Conservation (phyloP, 2,888 invertebrate species). For the Eupithecia pulchellata region DNA sequence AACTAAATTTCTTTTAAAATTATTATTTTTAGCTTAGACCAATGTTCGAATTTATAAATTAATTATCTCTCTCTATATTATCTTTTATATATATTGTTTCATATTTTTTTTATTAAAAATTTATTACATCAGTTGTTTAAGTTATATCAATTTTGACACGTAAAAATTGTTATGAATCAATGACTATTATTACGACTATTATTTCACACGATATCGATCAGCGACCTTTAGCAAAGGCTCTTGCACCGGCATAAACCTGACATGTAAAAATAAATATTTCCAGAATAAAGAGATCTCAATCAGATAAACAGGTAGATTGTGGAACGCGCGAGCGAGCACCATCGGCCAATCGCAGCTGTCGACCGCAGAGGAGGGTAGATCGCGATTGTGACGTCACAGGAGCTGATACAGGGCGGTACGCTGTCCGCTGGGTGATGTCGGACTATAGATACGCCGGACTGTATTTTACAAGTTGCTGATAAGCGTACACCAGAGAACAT, state of each 20-base stretch:
- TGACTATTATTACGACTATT: no score
- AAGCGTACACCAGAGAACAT: neutral
- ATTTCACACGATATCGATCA: no score
- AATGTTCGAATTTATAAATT: no score
- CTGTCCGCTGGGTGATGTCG: constrained; percentile 5
- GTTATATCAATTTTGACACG: no score
- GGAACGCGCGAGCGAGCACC: constrained; percentile 40
- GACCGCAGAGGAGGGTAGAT: constrained; percentile 41
- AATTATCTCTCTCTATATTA: no score
- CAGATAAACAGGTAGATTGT: constrained; percentile 30
- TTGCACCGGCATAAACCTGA: neutral
- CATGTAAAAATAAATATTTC: neutral
- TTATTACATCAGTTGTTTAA: no score
- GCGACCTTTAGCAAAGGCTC: neutral
- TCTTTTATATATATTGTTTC: no score
- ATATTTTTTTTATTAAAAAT: no score
- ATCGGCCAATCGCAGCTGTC: constrained; percentile 41
- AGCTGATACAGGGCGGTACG: constrained; percentile 23
- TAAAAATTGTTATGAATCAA: no score
- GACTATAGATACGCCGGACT: neutral
- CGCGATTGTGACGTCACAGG: constrained; percentile 29
- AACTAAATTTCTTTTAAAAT: no score
- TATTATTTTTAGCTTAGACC: no score
- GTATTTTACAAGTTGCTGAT: neutral
- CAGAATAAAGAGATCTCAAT: constrained; percentile 9